A percentile compares a stretch with the other conserved stretches of the same genome.
phyloP scores from a whole-genome alignment of 2,113 vertebrate genomes.

The Paracanthobrama guichenoti region DNA sequence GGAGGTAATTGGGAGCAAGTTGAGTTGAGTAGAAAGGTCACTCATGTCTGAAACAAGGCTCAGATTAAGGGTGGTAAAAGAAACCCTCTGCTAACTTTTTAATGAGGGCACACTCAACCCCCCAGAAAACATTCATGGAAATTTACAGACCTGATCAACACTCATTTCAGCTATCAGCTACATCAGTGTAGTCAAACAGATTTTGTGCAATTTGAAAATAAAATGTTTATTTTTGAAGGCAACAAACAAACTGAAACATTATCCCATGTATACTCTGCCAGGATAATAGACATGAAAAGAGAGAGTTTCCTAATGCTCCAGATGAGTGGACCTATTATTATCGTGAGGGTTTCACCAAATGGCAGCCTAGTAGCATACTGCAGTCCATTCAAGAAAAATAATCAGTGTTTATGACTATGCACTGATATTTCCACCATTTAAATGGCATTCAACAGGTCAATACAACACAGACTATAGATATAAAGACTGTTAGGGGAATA shows the following conservation, averaged over 20 bases:
- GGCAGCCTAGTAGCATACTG: background rate
- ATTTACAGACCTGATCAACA: background rate
- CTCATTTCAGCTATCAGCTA: background rate
- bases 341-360: conserved; percentile 6
- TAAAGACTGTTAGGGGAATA: no score
- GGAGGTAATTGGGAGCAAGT: conserved; percentile 35
- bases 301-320: conserved; percentile 12
- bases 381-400: background rate
- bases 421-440: background rate
- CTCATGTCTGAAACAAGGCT: conserved; percentile 45
- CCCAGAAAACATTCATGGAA: conserved; percentile 16
- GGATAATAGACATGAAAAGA: conserved; percentile 5
- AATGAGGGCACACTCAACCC: conserved; percentile 36
- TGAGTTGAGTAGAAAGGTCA: conserved; percentile 5
- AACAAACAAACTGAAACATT: background rate
- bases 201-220: background rate
- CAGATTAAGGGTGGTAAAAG: conserved; percentile 52
- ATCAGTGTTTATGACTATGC: conserved; percentile 1
- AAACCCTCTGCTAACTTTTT: conserved; percentile 50
- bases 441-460: background rate
- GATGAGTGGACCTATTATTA: conserved; percentile 22
- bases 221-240: background rate
- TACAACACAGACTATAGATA: no score
- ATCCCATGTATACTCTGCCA: background rate
- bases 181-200: background rate